phyloP scores from a whole-genome alignment of 2,113 vertebrate genomes.

The Marcusenius ussheri region DNA sequence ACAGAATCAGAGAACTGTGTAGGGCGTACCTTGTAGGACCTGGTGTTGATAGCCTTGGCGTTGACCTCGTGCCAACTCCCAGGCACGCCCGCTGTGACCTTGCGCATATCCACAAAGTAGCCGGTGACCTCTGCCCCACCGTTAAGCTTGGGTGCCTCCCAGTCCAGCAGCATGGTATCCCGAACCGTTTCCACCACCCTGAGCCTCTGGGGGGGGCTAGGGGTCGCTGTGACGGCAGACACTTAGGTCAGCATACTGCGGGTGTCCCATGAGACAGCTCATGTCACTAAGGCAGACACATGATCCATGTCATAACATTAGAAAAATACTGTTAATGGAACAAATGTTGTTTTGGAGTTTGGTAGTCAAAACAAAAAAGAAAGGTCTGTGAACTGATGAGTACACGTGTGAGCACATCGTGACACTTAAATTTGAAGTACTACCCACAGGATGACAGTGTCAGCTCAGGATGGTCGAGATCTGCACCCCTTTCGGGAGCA shows the following conservation, averaged over 20 bases:
- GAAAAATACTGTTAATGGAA: background rate
- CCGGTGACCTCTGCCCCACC: constrained; percentile 84
- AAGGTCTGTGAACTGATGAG: background rate
- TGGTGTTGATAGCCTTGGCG: constrained; percentile 21
- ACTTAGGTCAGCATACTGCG: constrained; percentile 11
- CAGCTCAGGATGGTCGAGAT: background rate
- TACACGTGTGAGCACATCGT: background rate
- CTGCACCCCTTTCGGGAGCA: background rate
- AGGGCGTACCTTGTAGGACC: too few relatives aligned
- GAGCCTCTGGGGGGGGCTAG: constrained; percentile 70
- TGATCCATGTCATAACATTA: background rate
- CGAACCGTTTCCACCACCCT: constrained; percentile 74
- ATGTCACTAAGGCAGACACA: background rate
- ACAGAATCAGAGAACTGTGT: too few relatives aligned
- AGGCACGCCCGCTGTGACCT: constrained; percentile 64
- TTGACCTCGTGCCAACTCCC: constrained; percentile 89
- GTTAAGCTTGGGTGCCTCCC: constrained; percentile 67
- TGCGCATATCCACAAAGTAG: constrained; percentile 88
- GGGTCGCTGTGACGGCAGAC: constrained; percentile 59
- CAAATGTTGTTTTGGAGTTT: background rate
- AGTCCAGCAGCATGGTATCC: constrained; percentile 83
- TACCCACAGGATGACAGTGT: background rate
- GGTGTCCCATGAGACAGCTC: background rate
- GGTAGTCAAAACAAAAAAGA: background rate
- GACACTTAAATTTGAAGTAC: background rate